A percentile compares a stretch with the other conserved stretches of the same genome.
phyloP scores from a whole-genome alignment of 1,140 invertebrate species.

The Magallana gigas region DNA sequence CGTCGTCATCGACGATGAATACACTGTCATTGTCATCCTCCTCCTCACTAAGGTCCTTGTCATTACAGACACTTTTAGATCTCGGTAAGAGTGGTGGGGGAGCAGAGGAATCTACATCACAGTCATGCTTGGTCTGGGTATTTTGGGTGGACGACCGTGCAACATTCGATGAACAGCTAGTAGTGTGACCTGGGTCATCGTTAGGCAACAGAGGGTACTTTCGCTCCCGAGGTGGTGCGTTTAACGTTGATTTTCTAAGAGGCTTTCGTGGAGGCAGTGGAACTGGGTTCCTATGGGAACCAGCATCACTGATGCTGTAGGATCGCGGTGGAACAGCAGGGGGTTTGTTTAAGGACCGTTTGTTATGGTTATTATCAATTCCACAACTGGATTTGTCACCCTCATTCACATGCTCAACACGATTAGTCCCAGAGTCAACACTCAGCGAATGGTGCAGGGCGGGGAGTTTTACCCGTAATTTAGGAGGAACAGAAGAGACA shows the following conservation, averaged over 20 bases:
- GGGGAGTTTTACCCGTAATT: slow-evolving; percentile 59
- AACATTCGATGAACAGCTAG: slow-evolving; percentile 45
- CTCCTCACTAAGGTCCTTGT: slow-evolving; percentile 33
- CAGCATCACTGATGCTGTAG: slow-evolving; percentile 63
- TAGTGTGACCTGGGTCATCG: slow-evolving; percentile 40
- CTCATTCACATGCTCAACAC: slow-evolving; percentile 54
- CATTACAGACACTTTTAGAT: slow-evolving; percentile 30
- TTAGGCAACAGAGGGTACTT: slow-evolving; percentile 87
- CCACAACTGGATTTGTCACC: slow-evolving; percentile 38
- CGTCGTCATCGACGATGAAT: slow-evolving; percentile 54
- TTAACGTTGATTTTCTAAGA: slow-evolving; percentile 83
- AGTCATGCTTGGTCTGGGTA: slow-evolving; percentile 47
- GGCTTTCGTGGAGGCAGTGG: slow-evolving; percentile 91
- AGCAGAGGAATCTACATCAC: slow-evolving; percentile 48
- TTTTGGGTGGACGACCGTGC: slow-evolving; percentile 51
- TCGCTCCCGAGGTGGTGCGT: slow-evolving; percentile 86
- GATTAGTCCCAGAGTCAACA: slow-evolving; percentile 60
- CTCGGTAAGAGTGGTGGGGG: slow-evolving; percentile 16
- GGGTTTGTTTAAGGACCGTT: slow-evolving; percentile 42
- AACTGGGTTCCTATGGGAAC: slow-evolving; percentile 62
- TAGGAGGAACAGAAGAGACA: slow-evolving; percentile 67
- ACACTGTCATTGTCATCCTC: slow-evolving; percentile 58
- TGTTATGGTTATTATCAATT: slow-evolving; percentile 42
- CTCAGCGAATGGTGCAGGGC: slow-evolving; percentile 66
- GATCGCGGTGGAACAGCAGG: slow-evolving; percentile 67